Percentiles rank a stretch among this genome's conserved stretches.
These are phyloP conservation scores for Leptopilina clavipes DNA, from an alignment of 1,140 invertebrate species.

Conservation along the genomic window DNA sequence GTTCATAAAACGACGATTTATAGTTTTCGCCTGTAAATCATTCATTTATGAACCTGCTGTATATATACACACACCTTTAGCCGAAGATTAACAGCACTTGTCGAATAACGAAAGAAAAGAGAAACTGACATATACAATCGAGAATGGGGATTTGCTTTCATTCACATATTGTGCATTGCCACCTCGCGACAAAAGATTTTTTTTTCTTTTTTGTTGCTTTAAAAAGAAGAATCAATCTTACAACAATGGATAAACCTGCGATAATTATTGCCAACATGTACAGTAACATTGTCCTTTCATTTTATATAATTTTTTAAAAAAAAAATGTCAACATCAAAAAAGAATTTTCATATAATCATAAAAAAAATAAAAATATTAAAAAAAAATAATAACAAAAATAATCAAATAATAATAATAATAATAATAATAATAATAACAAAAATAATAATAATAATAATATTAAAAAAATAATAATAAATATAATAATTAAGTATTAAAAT, in stretches of 20 bases:
- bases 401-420: too few relatives aligned
- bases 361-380: too few relatives aligned
- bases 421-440: too few relatives aligned
- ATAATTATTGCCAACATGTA: too few relatives aligned
- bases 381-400: too few relatives aligned
- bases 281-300: too few relatives aligned
- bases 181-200: not conserved
- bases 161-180: slow-evolving; percentile 4
- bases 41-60: slow-evolving; percentile 30
- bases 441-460: too few relatives aligned
- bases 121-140: not conserved
- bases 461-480: too few relatives aligned
- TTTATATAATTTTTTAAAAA: not conserved
- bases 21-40: slow-evolving; percentile 16
- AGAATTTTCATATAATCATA: too few relatives aligned
- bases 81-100: slow-evolving; percentile 28
- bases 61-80: not conserved
- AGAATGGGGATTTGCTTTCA: not conserved
- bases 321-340: too few relatives aligned
- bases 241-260: not conserved
- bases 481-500: too few relatives aligned
- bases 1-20: slow-evolving; percentile 26
- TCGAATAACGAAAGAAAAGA: slow-evolving; percentile 28
- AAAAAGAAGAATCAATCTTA: not conserved
- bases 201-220: not conserved